Evolutionary conservation across 2,113 vertebrate genomes (phyloP), one percentile per base, ranked within the genome.

Genomic region (Prionailurus viverrinus): DNA sequence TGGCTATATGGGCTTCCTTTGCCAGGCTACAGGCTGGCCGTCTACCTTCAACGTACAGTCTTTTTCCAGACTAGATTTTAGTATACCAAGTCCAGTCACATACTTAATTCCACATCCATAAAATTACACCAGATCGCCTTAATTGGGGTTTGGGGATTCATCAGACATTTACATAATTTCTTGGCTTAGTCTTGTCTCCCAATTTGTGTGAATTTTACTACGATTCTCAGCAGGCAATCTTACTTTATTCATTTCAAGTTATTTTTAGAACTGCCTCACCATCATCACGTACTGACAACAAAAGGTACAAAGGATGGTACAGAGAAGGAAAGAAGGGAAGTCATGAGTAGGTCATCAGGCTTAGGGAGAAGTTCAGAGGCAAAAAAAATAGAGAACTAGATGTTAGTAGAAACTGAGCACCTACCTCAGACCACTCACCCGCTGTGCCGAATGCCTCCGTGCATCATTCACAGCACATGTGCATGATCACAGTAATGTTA

Each of bases 241-340:
- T 58, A 11, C n/a, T 85, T 95, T 87, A 83, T 79, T 78, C 19
- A 74, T 85, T 73, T 96, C 88, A 81, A 93, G 45, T 66, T 66
- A 36, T 58, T 71, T 85, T 68, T 33, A 11, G 29, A 92, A 81
- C 73, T 76, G 39, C 39, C 31, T 83, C 36, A 86, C 45, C 71
- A 63, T 83, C 63, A 92, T 82, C 27, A 39, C 15, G 29, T 31
- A 41, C 4, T 76, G 25, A 45, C 71, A 73, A 95, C n/a, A 71
- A 85, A 96, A 76, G 13, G 7, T 27, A 33, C 4, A 2, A 86
- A 76, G 71, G n/a, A 11, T 18, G 4, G 33, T 39, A 51, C 0
- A 68, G 55, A 76, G 15, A 73, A n/a, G 31, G 63, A 13, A 65
- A 14, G 63, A 53, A 18, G 51, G 1, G 19, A 58, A 91, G 65